Evolutionary conservation across 2,797 vertebrate species (phyloP).

Genomic region (Malacoctenus gilli): DNA sequence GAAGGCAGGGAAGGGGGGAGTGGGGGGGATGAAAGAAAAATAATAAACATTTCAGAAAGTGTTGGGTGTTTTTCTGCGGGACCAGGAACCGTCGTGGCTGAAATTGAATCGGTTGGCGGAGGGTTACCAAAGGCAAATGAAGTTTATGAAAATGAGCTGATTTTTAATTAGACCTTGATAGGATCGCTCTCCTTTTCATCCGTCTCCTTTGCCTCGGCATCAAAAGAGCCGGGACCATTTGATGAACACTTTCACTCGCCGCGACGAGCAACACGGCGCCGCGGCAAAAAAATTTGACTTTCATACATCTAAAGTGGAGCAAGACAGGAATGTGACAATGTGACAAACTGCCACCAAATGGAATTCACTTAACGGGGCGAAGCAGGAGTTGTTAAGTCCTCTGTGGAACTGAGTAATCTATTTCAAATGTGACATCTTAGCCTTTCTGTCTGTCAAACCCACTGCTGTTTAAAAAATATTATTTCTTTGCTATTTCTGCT

Average conservation of each 20-base stretch:
- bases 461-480: background rate
- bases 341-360: conserved; percentile 60
- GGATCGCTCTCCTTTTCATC: conserved; percentile 78
- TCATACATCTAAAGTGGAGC: conserved; percentile 61
- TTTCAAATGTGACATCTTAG: conserved; percentile 30
- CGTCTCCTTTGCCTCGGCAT: conserved; percentile 66
- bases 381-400: conserved; percentile 29
- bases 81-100: conserved; percentile 55
- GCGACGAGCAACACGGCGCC: conserved; percentile 58
- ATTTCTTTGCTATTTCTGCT: background rate
- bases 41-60: conserved; percentile 59
- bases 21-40: conserved; percentile 59
- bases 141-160: conserved; percentile 78
- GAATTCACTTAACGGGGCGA: conserved; percentile 59
- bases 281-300: conserved; percentile 67
- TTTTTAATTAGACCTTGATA: conserved; percentile 80
- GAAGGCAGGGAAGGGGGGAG: conserved; percentile 27
- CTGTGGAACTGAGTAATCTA: conserved; percentile 34
- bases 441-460: conserved; percentile 25
- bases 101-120: conserved; percentile 71
- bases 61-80: conserved; percentile 53
- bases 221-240: conserved; percentile 71
- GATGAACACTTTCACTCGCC: conserved; percentile 71
- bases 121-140: conserved; percentile 66
- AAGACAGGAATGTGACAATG: conserved; percentile 52